Evolutionary conservation across 2,888 invertebrate genomes (phyloP).

Genomic region (Brenthis daphne): DNA sequence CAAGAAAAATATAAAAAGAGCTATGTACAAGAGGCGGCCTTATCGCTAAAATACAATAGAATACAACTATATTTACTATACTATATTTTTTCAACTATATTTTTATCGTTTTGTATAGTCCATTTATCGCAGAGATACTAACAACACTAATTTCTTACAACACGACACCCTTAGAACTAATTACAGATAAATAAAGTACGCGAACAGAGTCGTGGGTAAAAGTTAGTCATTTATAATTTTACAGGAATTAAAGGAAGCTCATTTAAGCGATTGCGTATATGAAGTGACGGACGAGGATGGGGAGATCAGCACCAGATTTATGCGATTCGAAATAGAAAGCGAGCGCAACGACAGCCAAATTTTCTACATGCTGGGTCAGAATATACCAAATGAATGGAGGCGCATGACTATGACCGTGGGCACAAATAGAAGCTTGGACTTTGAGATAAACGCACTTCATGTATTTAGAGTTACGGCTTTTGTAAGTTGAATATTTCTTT

Average conservation of each 20-base stretch:
- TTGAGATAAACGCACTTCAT: conserved; percentile 76
- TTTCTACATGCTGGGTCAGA: conserved; percentile 61
- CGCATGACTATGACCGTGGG: conserved; percentile 64
- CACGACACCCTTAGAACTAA: too few relatives aligned
- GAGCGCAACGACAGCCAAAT: conserved; percentile 60
- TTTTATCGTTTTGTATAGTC: too few relatives aligned
- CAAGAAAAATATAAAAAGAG: too few relatives aligned
- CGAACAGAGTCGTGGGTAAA: too few relatives aligned
- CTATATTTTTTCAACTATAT: too few relatives aligned
- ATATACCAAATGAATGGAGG: conserved; percentile 52
- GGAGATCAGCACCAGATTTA: conserved; percentile 66
- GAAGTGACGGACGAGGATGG: conserved; percentile 70
- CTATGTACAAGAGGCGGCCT: too few relatives aligned
- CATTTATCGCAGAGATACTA: too few relatives aligned
- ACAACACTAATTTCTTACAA: too few relatives aligned
- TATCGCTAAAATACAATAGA: too few relatives aligned
- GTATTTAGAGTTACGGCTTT: conserved; percentile 78
- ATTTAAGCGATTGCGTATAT: conserved; percentile 63
- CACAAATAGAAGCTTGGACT: conserved; percentile 61
- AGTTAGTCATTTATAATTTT: not conserved
- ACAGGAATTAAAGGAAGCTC: conserved; percentile 69
- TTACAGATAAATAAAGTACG: too few relatives aligned
- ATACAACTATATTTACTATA: too few relatives aligned
- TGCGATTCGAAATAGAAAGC: conserved; percentile 66
- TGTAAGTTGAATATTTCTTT: conserved; percentile 58